Percentiles rank a stretch among this genome's conserved stretches.
Conservation (phyloP, 1,140 invertebrate genomes). For the Aphaenogaster ashmeadi region DNA sequence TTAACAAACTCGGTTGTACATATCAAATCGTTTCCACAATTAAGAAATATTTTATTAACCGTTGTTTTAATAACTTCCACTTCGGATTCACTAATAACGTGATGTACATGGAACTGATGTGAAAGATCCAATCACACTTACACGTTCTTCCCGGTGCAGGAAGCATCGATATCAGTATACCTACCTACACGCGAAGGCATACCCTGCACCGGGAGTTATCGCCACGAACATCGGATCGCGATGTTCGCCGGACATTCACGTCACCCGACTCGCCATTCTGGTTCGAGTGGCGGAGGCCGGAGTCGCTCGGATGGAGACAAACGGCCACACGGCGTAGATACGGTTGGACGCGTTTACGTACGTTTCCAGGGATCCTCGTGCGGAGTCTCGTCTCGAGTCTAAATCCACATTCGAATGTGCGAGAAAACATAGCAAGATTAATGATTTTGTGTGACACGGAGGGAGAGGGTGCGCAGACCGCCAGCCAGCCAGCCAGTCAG, state of each 20-base stretch:
- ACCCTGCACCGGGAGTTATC: conserved; percentile 21
- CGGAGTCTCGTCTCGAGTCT: conserved; percentile 79
- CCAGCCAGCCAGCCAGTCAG: conserved; percentile 36
- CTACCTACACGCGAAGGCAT: neutral
- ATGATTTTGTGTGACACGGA: conserved; percentile 85
- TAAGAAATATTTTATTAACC: conserved; percentile 6
- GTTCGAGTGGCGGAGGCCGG: conserved; percentile 53
- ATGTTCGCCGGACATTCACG: conserved; percentile 60
- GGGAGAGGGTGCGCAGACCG: conserved; percentile 77
- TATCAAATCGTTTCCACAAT: neutral
- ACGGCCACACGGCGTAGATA: conserved; percentile 62
- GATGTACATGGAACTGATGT: neutral
- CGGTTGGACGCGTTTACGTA: conserved; percentile 67
- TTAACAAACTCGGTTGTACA: neutral
- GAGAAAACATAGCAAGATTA: conserved; percentile 87
- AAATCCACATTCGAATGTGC: conserved; percentile 87
- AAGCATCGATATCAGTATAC: conserved; percentile 34
- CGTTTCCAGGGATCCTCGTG: conserved; percentile 77
- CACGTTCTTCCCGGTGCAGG: neutral
- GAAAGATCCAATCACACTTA: conserved; percentile 38
- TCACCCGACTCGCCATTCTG: conserved; percentile 63
- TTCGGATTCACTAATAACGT: neutral
- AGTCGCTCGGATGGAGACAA: conserved; percentile 74
- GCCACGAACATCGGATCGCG: conserved; percentile 34
- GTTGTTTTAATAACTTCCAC: neutral